These are phyloP conservation scores for Philantomba maxwellii DNA, from an alignment of 2,113 vertebrate genomes.

Conservation along the genomic window DNA sequence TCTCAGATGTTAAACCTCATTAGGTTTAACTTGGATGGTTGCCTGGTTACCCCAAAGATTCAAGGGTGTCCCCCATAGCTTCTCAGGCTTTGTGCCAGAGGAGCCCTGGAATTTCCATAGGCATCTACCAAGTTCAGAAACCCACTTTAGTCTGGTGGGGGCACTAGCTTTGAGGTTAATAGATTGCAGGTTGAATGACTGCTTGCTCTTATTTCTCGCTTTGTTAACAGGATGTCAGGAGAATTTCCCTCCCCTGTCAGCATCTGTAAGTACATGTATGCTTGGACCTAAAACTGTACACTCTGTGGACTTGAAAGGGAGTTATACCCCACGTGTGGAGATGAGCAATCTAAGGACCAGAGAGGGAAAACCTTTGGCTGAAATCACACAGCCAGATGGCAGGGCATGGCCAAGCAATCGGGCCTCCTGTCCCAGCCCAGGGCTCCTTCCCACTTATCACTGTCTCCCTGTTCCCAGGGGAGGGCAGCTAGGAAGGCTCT, in stretches of 20 bases:
- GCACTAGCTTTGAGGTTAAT: background rate
- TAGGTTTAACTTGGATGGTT: background rate
- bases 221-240: slow-evolving; percentile 76
- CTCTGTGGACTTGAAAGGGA: background rate
- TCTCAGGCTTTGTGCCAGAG: background rate
- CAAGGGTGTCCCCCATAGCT: background rate
- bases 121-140: background rate
- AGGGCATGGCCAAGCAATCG: background rate
- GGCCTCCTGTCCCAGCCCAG: background rate
- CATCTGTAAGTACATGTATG: slow-evolving; percentile 77
- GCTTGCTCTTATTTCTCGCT: background rate
- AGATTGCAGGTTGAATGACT: background rate
- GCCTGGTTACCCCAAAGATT: background rate
- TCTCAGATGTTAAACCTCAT: background rate
- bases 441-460: background rate
- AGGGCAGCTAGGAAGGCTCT: background rate
- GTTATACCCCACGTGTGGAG: background rate
- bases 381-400: background rate
- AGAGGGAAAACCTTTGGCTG: background rate
- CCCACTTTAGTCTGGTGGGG: background rate
- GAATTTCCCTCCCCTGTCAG: slow-evolving; percentile 79
- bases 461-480: background rate
- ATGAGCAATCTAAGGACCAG: background rate
- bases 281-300: background rate
- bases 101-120: background rate